phyloP scores from a whole-genome alignment of 2,113 vertebrate species.

The Tragelaphus buxtoni region DNA sequence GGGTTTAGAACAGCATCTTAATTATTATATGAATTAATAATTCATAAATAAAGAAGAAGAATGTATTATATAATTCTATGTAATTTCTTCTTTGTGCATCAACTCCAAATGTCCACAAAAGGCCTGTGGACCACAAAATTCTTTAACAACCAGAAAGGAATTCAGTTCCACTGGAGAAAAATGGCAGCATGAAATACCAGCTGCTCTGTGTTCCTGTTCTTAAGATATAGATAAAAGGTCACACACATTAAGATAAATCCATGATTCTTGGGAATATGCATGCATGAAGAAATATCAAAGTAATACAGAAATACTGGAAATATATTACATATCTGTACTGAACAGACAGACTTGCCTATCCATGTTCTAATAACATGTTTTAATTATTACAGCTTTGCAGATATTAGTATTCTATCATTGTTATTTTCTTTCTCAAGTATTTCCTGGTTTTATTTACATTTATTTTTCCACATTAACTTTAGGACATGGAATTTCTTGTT shows the following conservation, averaged over 20 bases:
- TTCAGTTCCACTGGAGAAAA: not conserved
- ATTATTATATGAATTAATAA: not conserved
- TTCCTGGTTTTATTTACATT: not conserved
- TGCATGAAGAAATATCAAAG: not conserved
- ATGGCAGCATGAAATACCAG: not conserved
- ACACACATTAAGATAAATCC: not conserved
- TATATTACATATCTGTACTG: not conserved
- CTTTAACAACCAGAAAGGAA: not conserved
- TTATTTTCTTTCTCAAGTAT: not conserved
- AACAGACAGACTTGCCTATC: not conserved
- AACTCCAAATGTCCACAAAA: not conserved
- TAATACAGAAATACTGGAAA: not conserved
- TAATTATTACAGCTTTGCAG: not conserved
- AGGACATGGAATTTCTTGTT: not conserved
- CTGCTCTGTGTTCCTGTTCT: not conserved
- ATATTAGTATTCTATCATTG: not conserved
- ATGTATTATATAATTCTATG: not conserved
- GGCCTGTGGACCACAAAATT: not conserved
- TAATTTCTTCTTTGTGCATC: not conserved
- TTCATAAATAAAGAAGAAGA: not conserved
- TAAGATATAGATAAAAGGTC: not conserved
- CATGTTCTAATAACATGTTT: not conserved
- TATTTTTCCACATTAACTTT: not conserved
- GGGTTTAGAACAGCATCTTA: not conserved
- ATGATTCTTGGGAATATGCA: not conserved